phyloP scores from a whole-genome alignment of 2,113 vertebrate species.

The Cyrtonyx montezumae region DNA sequence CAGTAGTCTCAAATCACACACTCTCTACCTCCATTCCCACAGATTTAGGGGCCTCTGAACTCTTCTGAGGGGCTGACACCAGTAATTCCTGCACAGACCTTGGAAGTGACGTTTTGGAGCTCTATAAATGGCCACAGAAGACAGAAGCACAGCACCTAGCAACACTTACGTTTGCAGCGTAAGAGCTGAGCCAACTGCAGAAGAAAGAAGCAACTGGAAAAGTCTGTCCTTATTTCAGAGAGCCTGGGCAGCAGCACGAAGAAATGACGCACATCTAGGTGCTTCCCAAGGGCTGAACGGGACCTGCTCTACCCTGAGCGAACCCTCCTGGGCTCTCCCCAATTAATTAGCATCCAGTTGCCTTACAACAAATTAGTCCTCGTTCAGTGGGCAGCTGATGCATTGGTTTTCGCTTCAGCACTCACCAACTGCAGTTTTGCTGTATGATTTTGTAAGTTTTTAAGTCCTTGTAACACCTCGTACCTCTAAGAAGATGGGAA shows the following conservation, averaged over 20 bases:
- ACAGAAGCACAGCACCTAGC: neutral
- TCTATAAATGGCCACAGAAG: neutral
- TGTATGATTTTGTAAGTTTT: accelerated
- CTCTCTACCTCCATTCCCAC: neutral
- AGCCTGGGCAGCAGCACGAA: neutral
- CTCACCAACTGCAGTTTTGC: neutral
- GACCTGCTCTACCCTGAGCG: neutral
- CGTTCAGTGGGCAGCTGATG: neutral
- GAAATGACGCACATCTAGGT: neutral
- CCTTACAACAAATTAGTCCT: neutral
- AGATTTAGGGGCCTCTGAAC: neutral
- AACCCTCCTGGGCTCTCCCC: neutral
- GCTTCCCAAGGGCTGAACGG: neutral
- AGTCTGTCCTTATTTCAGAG: neutral
- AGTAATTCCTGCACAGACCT: neutral
- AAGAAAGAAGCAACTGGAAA: neutral
- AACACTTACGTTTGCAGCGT: neutral
- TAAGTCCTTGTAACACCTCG: neutral
- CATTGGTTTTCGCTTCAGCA: neutral
- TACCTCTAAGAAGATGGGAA: neutral
- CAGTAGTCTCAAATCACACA: neutral
- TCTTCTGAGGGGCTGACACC: neutral
- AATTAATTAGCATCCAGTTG: neutral
- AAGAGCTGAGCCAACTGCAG: neutral
- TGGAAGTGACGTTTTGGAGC: neutral